Conservation (phyloP, 2,113 vertebrate species). For the Syngnathus typhle region DNA sequence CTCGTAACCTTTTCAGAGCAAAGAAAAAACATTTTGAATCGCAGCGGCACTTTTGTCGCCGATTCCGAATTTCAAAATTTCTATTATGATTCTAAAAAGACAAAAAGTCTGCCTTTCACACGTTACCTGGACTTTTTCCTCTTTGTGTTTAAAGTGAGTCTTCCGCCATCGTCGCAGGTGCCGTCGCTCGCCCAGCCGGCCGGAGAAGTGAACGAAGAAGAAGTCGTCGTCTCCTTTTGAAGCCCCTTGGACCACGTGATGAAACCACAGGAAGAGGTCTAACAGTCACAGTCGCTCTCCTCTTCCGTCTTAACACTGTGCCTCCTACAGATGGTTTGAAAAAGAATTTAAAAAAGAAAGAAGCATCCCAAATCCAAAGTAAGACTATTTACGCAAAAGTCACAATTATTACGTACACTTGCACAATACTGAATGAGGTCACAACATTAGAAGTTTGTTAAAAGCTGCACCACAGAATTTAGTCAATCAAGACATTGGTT, state of each 20-base stretch:
- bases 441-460: no score
- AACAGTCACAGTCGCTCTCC: conserved; percentile 69
- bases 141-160: background rate
- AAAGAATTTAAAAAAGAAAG: background rate
- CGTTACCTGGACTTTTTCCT: conserved; percentile 39
- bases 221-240: conserved; percentile 71
- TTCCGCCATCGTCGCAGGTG: conserved; percentile 32
- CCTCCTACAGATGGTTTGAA: conserved; percentile 2
- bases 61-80: background rate
- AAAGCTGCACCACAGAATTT: no score
- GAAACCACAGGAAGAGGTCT: conserved; percentile 78
- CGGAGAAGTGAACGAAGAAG: conserved; percentile 58
- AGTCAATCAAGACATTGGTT: no score
- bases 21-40: background rate
- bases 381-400: no score
- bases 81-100: no score
- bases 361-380: background rate
- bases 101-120: conserved; percentile 18
- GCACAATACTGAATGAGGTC: background rate
- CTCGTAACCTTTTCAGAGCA: background rate
- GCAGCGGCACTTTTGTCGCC: background rate
- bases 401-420: no score
- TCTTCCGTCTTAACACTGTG: conserved; percentile 41
- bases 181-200: conserved; percentile 48
- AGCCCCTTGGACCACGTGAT: conserved; percentile 66